Conservation (phyloP, 2,113 vertebrate species). For the Saiga tatarica region DNA sequence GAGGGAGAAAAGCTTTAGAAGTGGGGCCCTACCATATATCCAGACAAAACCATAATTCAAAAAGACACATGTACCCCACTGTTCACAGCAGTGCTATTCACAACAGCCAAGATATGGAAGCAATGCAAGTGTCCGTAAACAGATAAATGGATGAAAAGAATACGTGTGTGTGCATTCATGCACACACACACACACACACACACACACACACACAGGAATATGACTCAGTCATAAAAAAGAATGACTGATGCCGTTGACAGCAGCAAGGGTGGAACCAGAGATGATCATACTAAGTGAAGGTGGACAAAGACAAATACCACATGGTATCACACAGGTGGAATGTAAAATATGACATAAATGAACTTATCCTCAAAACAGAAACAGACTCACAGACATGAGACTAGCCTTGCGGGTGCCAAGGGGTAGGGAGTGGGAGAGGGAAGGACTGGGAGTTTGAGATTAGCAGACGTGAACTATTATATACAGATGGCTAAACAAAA, state of each 20-base stretch:
- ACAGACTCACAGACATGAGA: background rate
- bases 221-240: background rate
- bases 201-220: background rate
- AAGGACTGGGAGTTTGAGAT: background rate
- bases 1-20: background rate
- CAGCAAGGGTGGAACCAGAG: background rate
- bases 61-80: background rate
- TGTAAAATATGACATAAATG: background rate
- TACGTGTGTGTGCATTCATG: accelerated
- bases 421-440: background rate
- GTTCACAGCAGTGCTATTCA: background rate
- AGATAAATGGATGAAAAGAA: background rate
- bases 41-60: background rate
- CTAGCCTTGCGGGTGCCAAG: background rate
- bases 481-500: background rate
- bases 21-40: background rate
- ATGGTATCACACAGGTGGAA: background rate
- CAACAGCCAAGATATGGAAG: background rate
- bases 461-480: background rate
- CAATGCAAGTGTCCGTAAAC: background rate
- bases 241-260: background rate
- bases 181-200: background rate
- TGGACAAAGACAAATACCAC: background rate
- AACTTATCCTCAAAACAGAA: background rate
- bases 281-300: background rate